Conservation (phyloP, 2,113 vertebrate genomes). For the Pyrgilauda ruficollis region DNA sequence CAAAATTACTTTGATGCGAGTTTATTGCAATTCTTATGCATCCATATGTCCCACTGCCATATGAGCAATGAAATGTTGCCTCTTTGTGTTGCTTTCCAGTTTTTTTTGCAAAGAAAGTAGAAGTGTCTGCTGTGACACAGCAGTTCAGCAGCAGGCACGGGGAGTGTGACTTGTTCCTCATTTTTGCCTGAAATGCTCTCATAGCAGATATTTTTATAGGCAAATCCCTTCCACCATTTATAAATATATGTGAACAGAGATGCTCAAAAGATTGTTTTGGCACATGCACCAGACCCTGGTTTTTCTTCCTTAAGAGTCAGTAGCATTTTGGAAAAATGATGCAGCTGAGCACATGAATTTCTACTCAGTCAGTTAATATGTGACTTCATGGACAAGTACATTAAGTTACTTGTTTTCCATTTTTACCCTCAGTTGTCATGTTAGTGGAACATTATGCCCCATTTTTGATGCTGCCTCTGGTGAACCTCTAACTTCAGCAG, state of each 20-base stretch:
- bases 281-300: not conserved
- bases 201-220: not conserved
- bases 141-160: fast-evolving
- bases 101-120: not conserved
- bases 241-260: not conserved
- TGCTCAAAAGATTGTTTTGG: not conserved
- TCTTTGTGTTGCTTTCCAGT: not conserved
- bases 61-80: not conserved
- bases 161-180: not conserved
- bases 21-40: not conserved
- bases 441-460: not conserved
- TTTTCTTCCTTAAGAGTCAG: not conserved
- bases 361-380: not conserved
- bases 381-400: not conserved
- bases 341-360: not conserved
- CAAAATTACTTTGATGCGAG: not conserved
- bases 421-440: not conserved
- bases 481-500: not conserved
- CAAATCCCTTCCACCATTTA: not conserved
- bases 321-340: not conserved
- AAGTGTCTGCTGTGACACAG: not conserved
- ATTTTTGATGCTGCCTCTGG: not conserved
- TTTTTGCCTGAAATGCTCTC: not conserved
- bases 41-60: not conserved
- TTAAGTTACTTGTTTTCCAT: not conserved